phyloP scores from a whole-genome alignment of 2,797 vertebrate species.

The Crenuchus spilurus region DNA sequence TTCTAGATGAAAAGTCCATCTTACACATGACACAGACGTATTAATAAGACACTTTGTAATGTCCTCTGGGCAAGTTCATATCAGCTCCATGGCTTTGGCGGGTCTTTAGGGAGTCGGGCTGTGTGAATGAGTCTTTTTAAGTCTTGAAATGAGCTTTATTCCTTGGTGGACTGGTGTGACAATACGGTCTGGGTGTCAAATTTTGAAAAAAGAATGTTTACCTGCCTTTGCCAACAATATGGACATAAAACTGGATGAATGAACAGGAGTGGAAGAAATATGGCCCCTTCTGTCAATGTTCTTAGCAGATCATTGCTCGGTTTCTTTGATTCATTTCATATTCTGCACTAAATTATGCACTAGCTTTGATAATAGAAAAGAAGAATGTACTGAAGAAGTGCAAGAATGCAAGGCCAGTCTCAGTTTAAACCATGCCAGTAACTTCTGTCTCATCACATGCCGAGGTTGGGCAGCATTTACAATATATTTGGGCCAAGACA shows the following conservation, averaged over 20 bases:
- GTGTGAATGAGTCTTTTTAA: not conserved
- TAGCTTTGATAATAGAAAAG: not conserved
- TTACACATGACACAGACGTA: not conserved
- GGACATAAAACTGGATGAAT: not conserved
- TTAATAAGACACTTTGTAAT: constrained; percentile 1
- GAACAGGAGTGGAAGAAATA: not conserved
- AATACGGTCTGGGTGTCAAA: not conserved
- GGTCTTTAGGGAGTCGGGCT: not conserved
- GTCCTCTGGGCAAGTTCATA: not conserved
- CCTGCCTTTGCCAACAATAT: not conserved
- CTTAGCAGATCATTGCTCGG: not conserved
- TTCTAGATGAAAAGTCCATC: not conserved
- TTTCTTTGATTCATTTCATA: not conserved
- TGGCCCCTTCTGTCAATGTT: not conserved
- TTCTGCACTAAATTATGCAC: not conserved
- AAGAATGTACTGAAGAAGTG: not conserved
- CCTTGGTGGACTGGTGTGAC: not conserved
- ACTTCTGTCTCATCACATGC: constrained; percentile 17
- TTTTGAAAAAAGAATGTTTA: not conserved
- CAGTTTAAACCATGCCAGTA: not conserved
- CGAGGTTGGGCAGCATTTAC: not conserved
- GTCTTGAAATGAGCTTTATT: no score
- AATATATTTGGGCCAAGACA: constrained; percentile 10
- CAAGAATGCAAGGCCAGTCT: not conserved
- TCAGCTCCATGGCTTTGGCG: not conserved